Base-by-base conservation (phyloP, 1,140 invertebrate species). In the Chionoecetes opilio region DNA sequence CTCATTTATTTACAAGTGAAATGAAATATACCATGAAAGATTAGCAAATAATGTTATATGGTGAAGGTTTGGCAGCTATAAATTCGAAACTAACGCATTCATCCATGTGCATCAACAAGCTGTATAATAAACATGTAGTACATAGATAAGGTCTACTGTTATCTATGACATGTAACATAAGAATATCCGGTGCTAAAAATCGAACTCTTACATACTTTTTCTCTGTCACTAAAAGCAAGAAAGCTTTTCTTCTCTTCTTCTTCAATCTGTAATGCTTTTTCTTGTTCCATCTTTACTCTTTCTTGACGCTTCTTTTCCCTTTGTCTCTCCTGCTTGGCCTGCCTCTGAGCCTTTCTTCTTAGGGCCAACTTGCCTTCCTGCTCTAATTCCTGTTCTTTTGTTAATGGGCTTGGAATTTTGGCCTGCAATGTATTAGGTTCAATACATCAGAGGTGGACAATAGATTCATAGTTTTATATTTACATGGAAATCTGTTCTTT, bases 201-300 rank as follows among this genome's bases (percentile, higher is more conserved):
- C 5, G n/a, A 75, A 21, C 26, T 21, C 2, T 75, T 6, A 75
- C 26, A 26, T 63, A 95, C 94, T 91, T 95, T 95, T 89, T 95
- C 94, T 75, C 94, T 86, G 37, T 95, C 94, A 91, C 46, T 91
- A 14, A 91, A 29, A 11, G 8, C 89, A 75, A 91, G 53, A 91
- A 91, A 91, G 9, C 29, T 75, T 35, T 75, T 91, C 89, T 34
- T 91, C 5, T 91, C 89, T 34, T 91, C 89, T 21, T 91, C 89
- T 35, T 91, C 89, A 0, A 21, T 26, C 21, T n/a, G 63, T 8
- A 75, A n/a, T 17, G 21, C n/a, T 75, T 75, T 53, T 11, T 32
- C 26, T 26, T 17, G 11, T 35, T 91, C 46, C 0, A 1, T 2
- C n/a, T 75, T 75, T n/a, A 75, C 1, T 53, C 31, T 91, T 91